Evolutionary conservation across 1,140 invertebrate species (phyloP), one percentile per base, ranked within the genome.

Genomic region (Choristoneura fumiferana): DNA sequence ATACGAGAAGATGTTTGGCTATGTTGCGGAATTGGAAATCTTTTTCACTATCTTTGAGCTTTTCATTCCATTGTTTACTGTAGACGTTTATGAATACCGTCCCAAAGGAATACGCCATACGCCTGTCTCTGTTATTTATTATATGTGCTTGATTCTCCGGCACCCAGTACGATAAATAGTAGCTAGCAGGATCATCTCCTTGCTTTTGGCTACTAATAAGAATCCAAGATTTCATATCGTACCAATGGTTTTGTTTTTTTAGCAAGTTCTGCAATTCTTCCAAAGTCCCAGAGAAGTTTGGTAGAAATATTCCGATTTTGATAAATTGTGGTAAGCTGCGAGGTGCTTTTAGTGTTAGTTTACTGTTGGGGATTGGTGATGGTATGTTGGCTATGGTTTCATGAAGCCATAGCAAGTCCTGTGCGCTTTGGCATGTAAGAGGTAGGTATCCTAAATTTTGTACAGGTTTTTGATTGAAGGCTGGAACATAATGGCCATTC

Each of bases 221-320:
- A 10, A 18, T 45, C 40, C 40, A 45, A 10, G 40, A 14, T 0
- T 15, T 45, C 40, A 45, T 22, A 9, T 45, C 17, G 18, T 45
- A 45, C 40, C 40, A 45, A 45, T 45, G 40, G n/a, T 45, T 45
- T 22, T 45, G 40, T 13, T 29, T 45, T 15, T 45, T 14, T 9
- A 45, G n/a, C 4, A 45, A 15, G 6, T 22, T n/a, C n/a, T 45
- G 17, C 15, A 45, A n/a, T 22, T 45, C 15, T 45, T 45, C 40
- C 40, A 45, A 18, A 18, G 17, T 45, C 4, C 40, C 40, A 10
- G 40, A 45, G 9, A 18, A 45, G 10, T 45, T 45, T 5, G 40
- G 40, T 9, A 45, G n/a, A 45, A 45, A 22, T 17, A 45, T 10
- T 10, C 18, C 18, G 9, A 45, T 17, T n/a, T 45, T 45, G 10